Evolutionary conservation across 2,797 vertebrate genomes (phyloP), one percentile per base, ranked within the genome.

Genomic region (Propithecus perrieri): DNA sequence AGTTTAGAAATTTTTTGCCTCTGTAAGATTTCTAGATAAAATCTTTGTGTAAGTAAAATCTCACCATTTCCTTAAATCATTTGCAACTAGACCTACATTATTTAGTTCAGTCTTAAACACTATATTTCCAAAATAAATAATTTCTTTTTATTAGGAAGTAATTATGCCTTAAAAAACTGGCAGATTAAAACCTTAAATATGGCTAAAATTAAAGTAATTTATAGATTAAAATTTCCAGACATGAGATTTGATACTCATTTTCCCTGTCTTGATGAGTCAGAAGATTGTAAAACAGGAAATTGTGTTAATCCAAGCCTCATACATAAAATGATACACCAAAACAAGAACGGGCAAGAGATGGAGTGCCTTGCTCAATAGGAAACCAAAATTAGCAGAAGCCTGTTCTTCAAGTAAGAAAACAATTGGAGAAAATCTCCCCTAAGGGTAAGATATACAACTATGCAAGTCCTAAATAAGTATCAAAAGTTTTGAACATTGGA

Each of bases 331-430:
- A 94, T 63, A 84, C 69, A 55, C 15, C 35, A 20, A 59, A 92
- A 86, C 89, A 89, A 91, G 96, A 96, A 94, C 61, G 75, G 59
- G 26, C 91, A 95, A 67, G 95, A 89, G 22, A 81, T 28, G 12
- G 63, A 84, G 8, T 0, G 0, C 15, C 53, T 96, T 84, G 15
- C 53, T 93, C 69, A 92, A 75, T 1, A 61, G 83, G 12, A 95
- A 94, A 79, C 8, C 35, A 22, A 94, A 86, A 89, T 55, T 33
- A 69, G 67, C 61, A 81, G 55, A 76, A 89, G 24, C 69, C 7
- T 96, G 63, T 55, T 91, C 5, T 84, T 90, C 61, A 86, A 53
- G 9, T 57, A 55, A 81, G 55, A 78, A 84, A 69, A 88, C 20
- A 76, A 65, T 85, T 30, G 10, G 7, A 80, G 48, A 94, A 87